A percentile compares a stretch with the other conserved stretches of the same genome.
phyloP scores from a whole-genome alignment of 1,140 invertebrate genomes.

The Sinonovacula constricta region DNA sequence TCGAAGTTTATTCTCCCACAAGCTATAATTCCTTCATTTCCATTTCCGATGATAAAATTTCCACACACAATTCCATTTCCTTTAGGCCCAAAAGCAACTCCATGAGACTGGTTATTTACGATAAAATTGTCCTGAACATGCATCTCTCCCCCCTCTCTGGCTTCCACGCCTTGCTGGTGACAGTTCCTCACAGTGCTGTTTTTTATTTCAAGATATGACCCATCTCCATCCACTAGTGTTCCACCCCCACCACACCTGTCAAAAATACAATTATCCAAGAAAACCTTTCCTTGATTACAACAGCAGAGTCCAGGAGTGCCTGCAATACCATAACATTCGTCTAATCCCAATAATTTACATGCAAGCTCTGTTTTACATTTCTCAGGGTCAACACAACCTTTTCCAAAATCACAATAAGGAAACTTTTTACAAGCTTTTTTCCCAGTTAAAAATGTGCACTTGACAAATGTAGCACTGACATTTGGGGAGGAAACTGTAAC shows the following conservation, averaged over 20 bases:
- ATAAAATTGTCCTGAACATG: not conserved
- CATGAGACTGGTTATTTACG: constrained; percentile 11
- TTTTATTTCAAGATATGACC: not conserved
- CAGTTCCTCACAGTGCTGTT: not conserved
- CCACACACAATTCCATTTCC: not conserved
- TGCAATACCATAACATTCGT: too few relatives aligned
- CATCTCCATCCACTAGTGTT: not conserved
- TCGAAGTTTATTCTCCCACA: not conserved
- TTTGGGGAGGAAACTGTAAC: too few relatives aligned
- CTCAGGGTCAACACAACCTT: not conserved
- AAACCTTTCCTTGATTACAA: too few relatives aligned
- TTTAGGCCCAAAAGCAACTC: not conserved
- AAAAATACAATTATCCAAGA: not conserved
- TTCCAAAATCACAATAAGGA: not conserved
- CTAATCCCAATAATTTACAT: too few relatives aligned
- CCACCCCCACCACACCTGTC: too few relatives aligned
- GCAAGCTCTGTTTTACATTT: too few relatives aligned
- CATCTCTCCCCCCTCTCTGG: not conserved
- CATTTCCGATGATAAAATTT: constrained; percentile 12
- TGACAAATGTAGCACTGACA: too few relatives aligned
- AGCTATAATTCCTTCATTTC: constrained; percentile 14
- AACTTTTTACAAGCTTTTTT: not conserved
- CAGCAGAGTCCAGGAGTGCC: too few relatives aligned
- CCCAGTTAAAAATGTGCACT: constrained; percentile 26
- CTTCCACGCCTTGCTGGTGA: constrained; percentile 13